Conservation (phyloP, 2,113 vertebrate genomes). For the Neoarius graeffei region DNA sequence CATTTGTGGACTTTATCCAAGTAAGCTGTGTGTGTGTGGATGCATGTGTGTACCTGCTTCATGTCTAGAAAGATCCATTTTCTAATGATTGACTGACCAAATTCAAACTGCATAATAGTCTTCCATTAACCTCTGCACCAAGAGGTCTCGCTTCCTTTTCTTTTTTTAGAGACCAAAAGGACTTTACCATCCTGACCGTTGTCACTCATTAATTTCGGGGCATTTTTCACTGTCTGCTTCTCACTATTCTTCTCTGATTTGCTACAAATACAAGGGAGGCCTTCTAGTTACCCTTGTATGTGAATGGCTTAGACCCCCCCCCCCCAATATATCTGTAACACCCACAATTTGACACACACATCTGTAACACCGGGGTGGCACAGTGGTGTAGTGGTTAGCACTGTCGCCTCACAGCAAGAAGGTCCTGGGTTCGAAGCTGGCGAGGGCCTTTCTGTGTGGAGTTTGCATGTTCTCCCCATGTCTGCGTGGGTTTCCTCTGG, state of each 20-base stretch:
- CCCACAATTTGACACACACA: not conserved
- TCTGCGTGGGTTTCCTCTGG: no score
- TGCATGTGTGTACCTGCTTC: slow-evolving; percentile 24
- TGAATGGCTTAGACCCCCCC: slow-evolving; percentile 60
- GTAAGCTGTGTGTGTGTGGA: slow-evolving; percentile 49
- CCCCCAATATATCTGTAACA: no score
- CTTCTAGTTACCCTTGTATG: slow-evolving; percentile 71
- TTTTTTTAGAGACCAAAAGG: slow-evolving; percentile 74
- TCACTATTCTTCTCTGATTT: slow-evolving; percentile 75
- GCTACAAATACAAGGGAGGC: slow-evolving; percentile 74
- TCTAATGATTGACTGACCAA: slow-evolving; percentile 59
- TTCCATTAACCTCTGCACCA: slow-evolving; percentile 80
- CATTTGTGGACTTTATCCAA: slow-evolving; percentile 72
- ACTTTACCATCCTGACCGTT: slow-evolving; percentile 75
- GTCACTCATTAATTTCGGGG: slow-evolving; percentile 78
- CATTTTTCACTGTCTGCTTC: slow-evolving; percentile 75
- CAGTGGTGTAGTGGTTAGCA: no score
- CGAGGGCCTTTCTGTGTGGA: no score
- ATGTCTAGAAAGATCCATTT: slow-evolving; percentile 77
- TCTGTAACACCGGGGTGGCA: not conserved
- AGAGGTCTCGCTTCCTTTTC: slow-evolving; percentile 78
- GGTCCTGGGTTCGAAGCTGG: no score
- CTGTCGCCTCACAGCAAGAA: no score
- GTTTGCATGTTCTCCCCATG: no score
- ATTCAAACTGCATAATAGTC: slow-evolving; percentile 71